Evolutionary conservation across 2,888 invertebrate genomes (phyloP), one percentile per base, ranked within the genome.

Genomic region (Protula sp.): DNA sequence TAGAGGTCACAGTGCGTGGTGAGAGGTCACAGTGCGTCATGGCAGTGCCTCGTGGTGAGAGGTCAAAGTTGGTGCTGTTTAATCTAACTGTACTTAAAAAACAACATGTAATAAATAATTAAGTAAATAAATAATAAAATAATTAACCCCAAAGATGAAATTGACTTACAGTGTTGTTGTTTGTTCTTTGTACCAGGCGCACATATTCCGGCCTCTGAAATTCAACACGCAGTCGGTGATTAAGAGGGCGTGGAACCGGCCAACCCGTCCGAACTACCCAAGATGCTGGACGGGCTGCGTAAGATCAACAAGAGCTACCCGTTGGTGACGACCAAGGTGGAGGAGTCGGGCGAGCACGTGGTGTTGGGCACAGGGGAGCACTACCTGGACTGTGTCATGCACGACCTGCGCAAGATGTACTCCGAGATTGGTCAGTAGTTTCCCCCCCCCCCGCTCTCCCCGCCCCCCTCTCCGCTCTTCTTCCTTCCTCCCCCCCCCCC

Each of bases 261-360:
- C 1, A 99, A 99, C 81, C 99, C 99, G 0, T 97, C 97, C 0
- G 99, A 99, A 77, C 81, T 99, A 74, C 99, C 99, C 0, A 99
- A 99, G 84, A 99, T 99, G 99, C 85, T 99, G 79, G 99, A 99
- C 76, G 99, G 99, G 0, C 81, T 99, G 60, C 85, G 99, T 65
- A 99, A 99, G 84, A 97, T 97, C 56, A 98, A 98, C 85, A 99
- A 99, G 81, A 95, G 95, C 0, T 99, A 99, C 82, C 99, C 99
- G 0, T 84, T 99, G 55, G 83, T 99, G 58, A 92, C 91, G 1
- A 99, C 98, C 0, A 87, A 93, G 65, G 85, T 85, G 2, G 99
- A 99, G 81, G 99, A 99, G 82, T 95, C 95, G 2, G 99, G 99
- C 0, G 99, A 99, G 80, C 99, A 99, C 82, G 92, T 99, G 45